These are phyloP conservation scores for Caenorhabditis auriculariae DNA, from an alignment of 2,888 invertebrate species.

Conservation along the genomic window DNA sequence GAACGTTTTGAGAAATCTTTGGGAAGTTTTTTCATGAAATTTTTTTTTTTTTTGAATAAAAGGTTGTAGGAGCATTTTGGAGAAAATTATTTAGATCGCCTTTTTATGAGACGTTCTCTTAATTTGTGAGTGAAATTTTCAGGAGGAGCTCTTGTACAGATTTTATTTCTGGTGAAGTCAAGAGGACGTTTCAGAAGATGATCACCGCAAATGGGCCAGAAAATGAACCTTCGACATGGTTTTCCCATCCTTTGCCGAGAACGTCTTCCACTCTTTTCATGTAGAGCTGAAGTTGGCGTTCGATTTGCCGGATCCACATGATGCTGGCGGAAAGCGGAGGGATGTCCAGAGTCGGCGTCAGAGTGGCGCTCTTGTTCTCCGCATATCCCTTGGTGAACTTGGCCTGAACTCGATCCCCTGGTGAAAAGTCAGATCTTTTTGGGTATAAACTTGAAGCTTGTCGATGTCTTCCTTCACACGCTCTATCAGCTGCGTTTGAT, in stretches of 20 bases:
- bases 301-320: conserved; percentile 91
- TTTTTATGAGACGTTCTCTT: too few relatives aligned
- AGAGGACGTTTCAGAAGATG: neutral
- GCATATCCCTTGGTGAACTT: conserved; percentile 82
- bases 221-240: conserved; percentile 91
- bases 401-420: conserved; percentile 7
- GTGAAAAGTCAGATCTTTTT: neutral
- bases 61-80: too few relatives aligned
- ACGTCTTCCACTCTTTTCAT: conserved; percentile 96
- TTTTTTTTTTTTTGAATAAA: too few relatives aligned
- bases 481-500: conserved; percentile 97
- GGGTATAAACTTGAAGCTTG: conserved; percentile 74
- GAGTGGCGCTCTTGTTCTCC: conserved; percentile 68
- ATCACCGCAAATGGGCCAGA: neutral
- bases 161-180: too few relatives aligned
- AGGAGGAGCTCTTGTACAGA: too few relatives aligned
- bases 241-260: conserved; percentile 92
- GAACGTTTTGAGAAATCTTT: too few relatives aligned
- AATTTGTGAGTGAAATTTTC: too few relatives aligned
- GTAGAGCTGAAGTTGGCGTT: conserved; percentile 92
- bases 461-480: conserved; percentile 99
- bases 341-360: conserved; percentile 83
- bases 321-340: conserved; percentile 97
- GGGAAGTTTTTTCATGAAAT: too few relatives aligned
- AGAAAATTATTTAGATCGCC: too few relatives aligned